phyloP scores from a whole-genome alignment of 2,113 vertebrate genomes.

The Xiphorhynchus elegans region DNA sequence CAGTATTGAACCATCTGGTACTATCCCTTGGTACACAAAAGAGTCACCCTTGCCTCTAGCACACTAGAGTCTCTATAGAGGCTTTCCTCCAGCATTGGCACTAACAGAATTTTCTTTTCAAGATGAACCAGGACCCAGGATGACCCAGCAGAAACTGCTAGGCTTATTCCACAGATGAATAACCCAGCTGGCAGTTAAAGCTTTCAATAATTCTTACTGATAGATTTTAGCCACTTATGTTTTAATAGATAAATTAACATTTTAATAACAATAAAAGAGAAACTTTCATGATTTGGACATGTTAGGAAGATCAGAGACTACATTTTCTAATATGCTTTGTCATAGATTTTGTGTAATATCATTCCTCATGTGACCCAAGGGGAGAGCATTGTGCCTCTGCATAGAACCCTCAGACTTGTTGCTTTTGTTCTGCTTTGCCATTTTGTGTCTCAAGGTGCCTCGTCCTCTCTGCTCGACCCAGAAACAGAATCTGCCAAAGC shows the following conservation, averaged over 20 bases:
- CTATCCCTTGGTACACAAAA: not conserved
- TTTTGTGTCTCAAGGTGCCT: not conserved
- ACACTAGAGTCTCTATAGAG: not conserved
- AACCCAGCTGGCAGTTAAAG: not conserved
- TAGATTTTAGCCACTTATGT: not conserved
- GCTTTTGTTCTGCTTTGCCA: not conserved
- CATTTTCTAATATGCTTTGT: not conserved
- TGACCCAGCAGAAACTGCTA: not conserved
- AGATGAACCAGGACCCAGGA: not conserved
- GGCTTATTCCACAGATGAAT: not conserved
- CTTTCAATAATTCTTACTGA: not conserved
- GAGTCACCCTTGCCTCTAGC: not conserved
- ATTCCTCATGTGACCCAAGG: not conserved
- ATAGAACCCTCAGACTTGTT: not conserved
- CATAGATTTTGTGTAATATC: not conserved
- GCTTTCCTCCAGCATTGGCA: not conserved
- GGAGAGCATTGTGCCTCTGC: not conserved
- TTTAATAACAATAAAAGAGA: not conserved
- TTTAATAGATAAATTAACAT: not conserved
- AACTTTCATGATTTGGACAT: not conserved
- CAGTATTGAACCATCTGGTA: not conserved
- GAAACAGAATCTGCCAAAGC: not conserved
- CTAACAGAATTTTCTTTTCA: not conserved
- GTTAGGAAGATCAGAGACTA: not conserved
- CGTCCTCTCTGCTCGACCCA: not conserved